Conservation (phyloP, 2,888 invertebrate species). For the Parnassius mnemosyne region DNA sequence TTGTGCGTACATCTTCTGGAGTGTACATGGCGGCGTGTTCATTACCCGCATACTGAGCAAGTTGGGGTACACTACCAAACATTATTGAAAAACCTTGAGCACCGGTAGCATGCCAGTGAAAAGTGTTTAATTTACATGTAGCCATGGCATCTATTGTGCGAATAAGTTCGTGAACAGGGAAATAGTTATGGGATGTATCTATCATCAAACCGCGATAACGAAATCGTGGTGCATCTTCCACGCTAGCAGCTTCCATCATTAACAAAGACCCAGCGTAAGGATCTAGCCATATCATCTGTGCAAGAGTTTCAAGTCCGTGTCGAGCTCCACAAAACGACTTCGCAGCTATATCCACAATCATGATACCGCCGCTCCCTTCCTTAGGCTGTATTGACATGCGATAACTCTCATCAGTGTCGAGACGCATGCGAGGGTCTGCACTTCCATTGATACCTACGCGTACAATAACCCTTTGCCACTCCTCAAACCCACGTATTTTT, state of each 20-base stretch:
- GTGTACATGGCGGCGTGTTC: slow-evolving; percentile 87
- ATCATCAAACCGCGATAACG: slow-evolving; percentile 91
- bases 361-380: slow-evolving; percentile 54
- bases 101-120: slow-evolving; percentile 95
- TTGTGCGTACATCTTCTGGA: slow-evolving; percentile 83
- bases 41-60: slow-evolving; percentile 89
- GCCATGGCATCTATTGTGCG: slow-evolving; percentile 92
- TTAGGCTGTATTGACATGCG: slow-evolving; percentile 78
- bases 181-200: slow-evolving; percentile 93
- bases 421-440: slow-evolving; percentile 76
- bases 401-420: slow-evolving; percentile 87
- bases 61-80: slow-evolving; percentile 85
- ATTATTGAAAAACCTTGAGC: slow-evolving; percentile 94
- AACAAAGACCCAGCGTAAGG: slow-evolving; percentile 79
- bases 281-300: slow-evolving; percentile 89
- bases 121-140: slow-evolving; percentile 91
- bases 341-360: slow-evolving; percentile 81
- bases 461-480: slow-evolving; percentile 64
- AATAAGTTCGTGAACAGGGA: slow-evolving; percentile 85
- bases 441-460: slow-evolving; percentile 68
- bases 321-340: slow-evolving; percentile 87
- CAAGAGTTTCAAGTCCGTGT: slow-evolving; percentile 86
- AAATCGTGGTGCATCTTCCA: slow-evolving; percentile 88
- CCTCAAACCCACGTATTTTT: slow-evolving; percentile 47
- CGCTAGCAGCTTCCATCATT: slow-evolving; percentile 81